Evolutionary conservation across 2,113 vertebrate genomes (phyloP), one percentile per base, ranked within the genome.

Genomic region (Leucosticte australis): DNA sequence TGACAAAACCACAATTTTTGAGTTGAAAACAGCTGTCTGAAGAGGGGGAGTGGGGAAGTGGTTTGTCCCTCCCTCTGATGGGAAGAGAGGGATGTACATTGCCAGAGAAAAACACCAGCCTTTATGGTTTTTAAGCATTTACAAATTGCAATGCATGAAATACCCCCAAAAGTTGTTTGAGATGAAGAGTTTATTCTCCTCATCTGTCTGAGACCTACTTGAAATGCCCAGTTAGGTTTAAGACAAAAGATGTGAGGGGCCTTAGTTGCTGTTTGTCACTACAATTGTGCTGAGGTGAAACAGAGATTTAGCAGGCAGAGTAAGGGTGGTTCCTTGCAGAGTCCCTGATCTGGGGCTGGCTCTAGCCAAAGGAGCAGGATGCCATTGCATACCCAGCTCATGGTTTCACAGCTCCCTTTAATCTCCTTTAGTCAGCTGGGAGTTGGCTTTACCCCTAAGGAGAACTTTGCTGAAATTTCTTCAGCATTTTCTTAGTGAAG

Each of bases 381-480:
- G 62, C 47, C 35, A 46, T 0, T 56, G 49, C 0, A 0, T 50
- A 20, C 21, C 55, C 46, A 41, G 24, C 18, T 39, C 7, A 0
- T 44, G 46, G 11, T 71, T 82, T 70, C 65, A 67, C 42, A 68
- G 85, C 49, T 92, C 27, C 42, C 46, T 80, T 68, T 60, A 76
- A n/a, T n/a, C 22, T 20, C n/a, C 5, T 13, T 4, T 6, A 23
- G 19, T 41, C 76, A 53, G 6, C 31, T 86, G 50, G 67, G 31
- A 65, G 49, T 16, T 94, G 67, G 10, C 49, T 86, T 92, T 39
- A 62, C 19, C 19, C 37, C 5, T 37, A 18, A 37, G 31, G 31
- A 47, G 62, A 80, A 46, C 46, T 67, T 50, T 1, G 9, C 49
- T 89, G 49, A 80, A 69, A 47, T 78, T 33, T 87, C 22, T 53